Conservation (phyloP, 2,888 invertebrate genomes). For the Stenodema calcarata region DNA sequence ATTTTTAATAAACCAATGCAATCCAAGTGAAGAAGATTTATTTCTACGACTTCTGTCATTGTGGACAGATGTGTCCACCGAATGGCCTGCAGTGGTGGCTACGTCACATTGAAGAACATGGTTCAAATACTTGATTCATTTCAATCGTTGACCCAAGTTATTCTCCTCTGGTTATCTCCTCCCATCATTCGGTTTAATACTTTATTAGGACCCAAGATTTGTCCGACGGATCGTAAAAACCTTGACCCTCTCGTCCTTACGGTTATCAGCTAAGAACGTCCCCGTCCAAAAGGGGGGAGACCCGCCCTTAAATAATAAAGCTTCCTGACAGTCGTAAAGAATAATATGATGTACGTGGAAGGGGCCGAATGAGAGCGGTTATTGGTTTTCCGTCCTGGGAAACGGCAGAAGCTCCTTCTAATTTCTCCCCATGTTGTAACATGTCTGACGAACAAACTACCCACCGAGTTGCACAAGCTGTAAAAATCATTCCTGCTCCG, state of each 20-base stretch:
- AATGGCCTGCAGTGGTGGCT: no score
- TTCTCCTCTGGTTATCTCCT: not conserved
- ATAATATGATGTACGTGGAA: constrained; percentile 5
- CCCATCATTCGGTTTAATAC: constrained; percentile 32
- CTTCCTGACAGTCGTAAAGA: constrained; percentile 40
- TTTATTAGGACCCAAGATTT: constrained; percentile 51
- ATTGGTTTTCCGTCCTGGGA: constrained; percentile 41
- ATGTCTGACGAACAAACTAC: not conserved
- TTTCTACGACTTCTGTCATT: no score
- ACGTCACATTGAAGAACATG: no score
- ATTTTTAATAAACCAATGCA: no score
- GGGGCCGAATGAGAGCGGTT: not conserved
- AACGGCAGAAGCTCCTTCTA: constrained; percentile 2
- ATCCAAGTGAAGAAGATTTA: no score
- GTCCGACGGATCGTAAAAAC: constrained; percentile 48
- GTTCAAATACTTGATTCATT: no score
- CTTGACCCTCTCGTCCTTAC: constrained; percentile 32
- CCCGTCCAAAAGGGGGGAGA: not conserved
- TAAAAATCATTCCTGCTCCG: not conserved
- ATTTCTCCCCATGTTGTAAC: constrained; percentile 27
- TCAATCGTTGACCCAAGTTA: no score
- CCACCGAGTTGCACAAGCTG: not conserved
- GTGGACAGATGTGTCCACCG: no score
- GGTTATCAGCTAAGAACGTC: constrained; percentile 38
- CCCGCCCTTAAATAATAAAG: constrained; percentile 42